These are phyloP conservation scores for Plagodis dolabraria DNA, from an alignment of 2,888 invertebrate genomes.

Conservation along the genomic window DNA sequence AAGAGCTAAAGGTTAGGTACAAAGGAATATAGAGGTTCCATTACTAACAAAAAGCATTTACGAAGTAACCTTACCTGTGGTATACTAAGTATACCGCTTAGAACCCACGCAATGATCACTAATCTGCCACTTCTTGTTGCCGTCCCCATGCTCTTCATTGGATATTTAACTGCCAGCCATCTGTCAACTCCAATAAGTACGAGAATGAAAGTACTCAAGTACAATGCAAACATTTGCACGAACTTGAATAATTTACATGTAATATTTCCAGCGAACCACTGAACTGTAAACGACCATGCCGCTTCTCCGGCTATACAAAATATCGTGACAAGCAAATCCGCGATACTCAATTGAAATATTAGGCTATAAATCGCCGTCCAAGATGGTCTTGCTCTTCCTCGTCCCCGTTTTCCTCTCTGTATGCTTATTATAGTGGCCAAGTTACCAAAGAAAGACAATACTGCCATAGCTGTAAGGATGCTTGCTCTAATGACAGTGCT, in stretches of 20 bases:
- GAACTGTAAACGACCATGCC: conserved; percentile 91
- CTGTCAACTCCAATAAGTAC: conserved; percentile 93
- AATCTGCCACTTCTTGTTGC: conserved; percentile 88
- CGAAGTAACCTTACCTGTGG: conserved; percentile 88
- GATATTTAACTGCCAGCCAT: conserved; percentile 92
- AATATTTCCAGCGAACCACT: conserved; percentile 91
- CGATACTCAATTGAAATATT: conserved; percentile 92
- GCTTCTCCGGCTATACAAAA: conserved; percentile 93
- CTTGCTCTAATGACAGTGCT: conserved; percentile 87
- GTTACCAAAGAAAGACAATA: conserved; percentile 90
- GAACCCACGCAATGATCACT: conserved; percentile 88
- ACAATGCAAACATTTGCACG: conserved; percentile 92
- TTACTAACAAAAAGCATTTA: conserved; percentile 2
- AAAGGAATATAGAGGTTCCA: conserved; percentile 4
- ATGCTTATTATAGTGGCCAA: conserved; percentile 91
- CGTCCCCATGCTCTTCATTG: conserved; percentile 88
- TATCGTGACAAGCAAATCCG: conserved; percentile 92
- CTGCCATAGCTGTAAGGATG: conserved; percentile 88
- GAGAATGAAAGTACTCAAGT: conserved; percentile 92
- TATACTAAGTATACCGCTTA: conserved; percentile 90
- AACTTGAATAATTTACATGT: conserved; percentile 93
- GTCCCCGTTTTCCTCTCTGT: conserved; percentile 85
- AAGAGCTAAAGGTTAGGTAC: not conserved
- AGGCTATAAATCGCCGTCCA: conserved; percentile 91
- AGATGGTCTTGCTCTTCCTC: conserved; percentile 84